Percentiles rank a stretch among this genome's conserved stretches.
Evolutionary conservation across 2,888 invertebrate species (phyloP).

Genomic region (Pocota personata): DNA sequence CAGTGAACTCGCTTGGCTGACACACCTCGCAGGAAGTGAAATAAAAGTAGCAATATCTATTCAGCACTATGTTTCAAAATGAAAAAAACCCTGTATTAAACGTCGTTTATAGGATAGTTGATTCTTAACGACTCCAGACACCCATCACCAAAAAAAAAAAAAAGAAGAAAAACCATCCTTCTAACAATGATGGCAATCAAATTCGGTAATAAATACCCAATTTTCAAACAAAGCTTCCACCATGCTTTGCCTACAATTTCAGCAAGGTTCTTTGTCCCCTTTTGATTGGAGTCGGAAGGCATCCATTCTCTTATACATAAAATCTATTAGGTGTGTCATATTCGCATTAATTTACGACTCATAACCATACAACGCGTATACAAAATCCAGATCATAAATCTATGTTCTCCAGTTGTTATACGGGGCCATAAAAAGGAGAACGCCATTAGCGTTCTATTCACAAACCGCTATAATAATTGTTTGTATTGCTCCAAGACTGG

Average conservation of each 20-base stretch:
- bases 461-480: slow-evolving; percentile 10
- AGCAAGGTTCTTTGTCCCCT: neutral
- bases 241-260: neutral
- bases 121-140: no score
- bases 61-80: no score
- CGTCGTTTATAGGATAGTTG: no score
- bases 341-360: slow-evolving; percentile 62
- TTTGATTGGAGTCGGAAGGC: neutral
- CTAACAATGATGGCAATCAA: neutral
- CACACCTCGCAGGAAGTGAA: no score
- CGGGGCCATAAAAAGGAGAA: slow-evolving; percentile 22
- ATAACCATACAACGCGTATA: slow-evolving; percentile 43
- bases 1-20: no score
- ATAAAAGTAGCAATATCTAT: no score
- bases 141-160: no score
- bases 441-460: slow-evolving; percentile 14
- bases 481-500: neutral
- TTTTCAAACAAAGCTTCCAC: neutral
- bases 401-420: slow-evolving; percentile 9
- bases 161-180: no score
- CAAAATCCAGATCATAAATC: slow-evolving; percentile 67
- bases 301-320: slow-evolving; percentile 25
- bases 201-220: neutral
- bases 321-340: slow-evolving; percentile 61
- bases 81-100: no score